Conservation (phyloP, 2,888 invertebrate genomes). For the Choreutis nemorana region DNA sequence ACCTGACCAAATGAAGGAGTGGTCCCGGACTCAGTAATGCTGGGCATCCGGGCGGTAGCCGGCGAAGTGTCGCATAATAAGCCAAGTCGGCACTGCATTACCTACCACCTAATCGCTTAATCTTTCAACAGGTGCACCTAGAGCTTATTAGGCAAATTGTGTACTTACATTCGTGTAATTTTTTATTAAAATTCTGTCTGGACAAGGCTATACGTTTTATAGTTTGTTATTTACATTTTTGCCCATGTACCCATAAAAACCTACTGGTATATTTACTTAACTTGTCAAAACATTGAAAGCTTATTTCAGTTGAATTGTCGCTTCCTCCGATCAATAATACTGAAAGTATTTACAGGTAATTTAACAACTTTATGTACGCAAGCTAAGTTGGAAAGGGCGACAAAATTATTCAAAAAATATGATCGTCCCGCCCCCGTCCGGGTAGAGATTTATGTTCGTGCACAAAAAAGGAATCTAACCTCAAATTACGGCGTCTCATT, state of each 20-base stretch:
- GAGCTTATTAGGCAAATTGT: constrained; percentile 25
- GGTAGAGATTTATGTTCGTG: constrained; percentile 38
- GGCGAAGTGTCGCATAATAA: constrained; percentile 30
- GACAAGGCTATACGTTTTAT: no score
- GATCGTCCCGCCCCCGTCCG: constrained; percentile 37
- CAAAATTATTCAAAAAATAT: constrained; percentile 24
- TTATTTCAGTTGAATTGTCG: no score
- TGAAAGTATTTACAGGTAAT: no score
- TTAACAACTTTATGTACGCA: no score
- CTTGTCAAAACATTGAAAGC: no score
- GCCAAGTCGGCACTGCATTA: constrained; percentile 11
- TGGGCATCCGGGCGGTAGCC: constrained; percentile 17
- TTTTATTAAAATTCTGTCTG: no score
- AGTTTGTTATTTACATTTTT: no score
- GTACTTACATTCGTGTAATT: no score
- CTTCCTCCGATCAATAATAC: no score
- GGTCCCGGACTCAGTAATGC: constrained; percentile 14
- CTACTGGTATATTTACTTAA: no score
- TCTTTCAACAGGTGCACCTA: constrained; percentile 27
- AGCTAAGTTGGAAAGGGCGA: no score
- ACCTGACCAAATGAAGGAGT: constrained; percentile 28
- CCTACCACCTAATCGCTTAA: constrained; percentile 31
- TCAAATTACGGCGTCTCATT: constrained; percentile 45
- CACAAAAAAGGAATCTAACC: constrained; percentile 33
- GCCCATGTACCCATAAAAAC: no score